Conservation (phyloP, 23 tunicate species). For the Phallusia fumigata region DNA sequence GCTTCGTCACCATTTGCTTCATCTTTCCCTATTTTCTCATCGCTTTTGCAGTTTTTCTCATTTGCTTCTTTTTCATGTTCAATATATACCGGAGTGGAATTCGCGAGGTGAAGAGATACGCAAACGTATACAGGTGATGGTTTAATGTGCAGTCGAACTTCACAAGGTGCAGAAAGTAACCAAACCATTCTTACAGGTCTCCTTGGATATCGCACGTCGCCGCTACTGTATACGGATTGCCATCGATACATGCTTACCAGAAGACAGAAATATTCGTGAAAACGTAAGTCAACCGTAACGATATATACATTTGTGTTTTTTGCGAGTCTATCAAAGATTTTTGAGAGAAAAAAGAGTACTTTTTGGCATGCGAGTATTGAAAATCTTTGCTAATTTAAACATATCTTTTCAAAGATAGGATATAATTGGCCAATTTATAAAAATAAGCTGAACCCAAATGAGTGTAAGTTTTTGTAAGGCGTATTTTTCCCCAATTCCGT, state of each 20-base stretch:
- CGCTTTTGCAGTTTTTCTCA: slow-evolving; percentile 30
- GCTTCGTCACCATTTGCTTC: slow-evolving; percentile 31
- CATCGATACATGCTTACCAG: slow-evolving; percentile 47
- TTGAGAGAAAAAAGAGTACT: no score
- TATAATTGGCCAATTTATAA: no score
- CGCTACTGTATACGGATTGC: slow-evolving; percentile 44
- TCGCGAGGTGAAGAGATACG: slow-evolving; percentile 53
- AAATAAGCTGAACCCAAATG: no score
- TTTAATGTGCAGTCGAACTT: no score
- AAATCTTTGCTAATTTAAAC: no score
- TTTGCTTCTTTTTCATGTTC: slow-evolving; percentile 27
- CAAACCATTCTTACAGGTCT: slow-evolving; percentile 32
- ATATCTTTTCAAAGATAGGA: no score
- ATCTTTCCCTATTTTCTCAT: slow-evolving; percentile 46
- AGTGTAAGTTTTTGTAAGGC: no score
- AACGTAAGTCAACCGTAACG: slow-evolving; percentile 6
- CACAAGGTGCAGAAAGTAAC: no score
- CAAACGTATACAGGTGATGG: slow-evolving; percentile 40
- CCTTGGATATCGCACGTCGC: slow-evolving; percentile 74
- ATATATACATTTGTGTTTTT: no score
- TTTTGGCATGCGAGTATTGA: no score
- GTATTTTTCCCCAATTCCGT: no score
- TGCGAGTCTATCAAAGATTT: no score
- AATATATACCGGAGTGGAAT: slow-evolving; percentile 39
- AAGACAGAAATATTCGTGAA: slow-evolving; percentile 29